Evolutionary conservation across 2,888 invertebrate genomes (phyloP), one percentile per base, ranked within the genome.

Genomic region (Nezara viridula): DNA sequence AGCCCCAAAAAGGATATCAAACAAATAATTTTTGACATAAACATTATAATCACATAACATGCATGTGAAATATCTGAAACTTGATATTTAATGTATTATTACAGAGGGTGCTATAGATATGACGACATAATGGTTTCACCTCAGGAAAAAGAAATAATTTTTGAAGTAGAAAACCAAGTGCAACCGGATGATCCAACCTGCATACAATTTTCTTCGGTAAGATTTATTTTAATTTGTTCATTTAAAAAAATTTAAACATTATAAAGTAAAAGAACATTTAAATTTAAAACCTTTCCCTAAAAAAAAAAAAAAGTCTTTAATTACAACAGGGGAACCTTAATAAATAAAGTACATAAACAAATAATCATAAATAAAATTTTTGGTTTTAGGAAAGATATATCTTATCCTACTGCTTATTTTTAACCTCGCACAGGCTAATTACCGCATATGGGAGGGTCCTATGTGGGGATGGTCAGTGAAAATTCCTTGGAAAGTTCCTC

Each of bases 131-230:
- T 90, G 16, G 88, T 90, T 21, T 16, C 90, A 24, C 86, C 89
- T 49, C 86, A 66, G n/a, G 90, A 73, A 44, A 40, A 88, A 40
- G 89, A 90, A 27, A 81, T 40, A 66, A 73, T 91, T 55, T 50
- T 90, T 60, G 94, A 93, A 73, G 92, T 94, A 88, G 95, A 96
- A 92, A 91, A 92, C 0, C 91, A 92, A 0, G 94, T 97, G 21
- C 94, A 95, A 86, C 95, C 96, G 55, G 96, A 96, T 92, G 94
- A 95, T 81, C 94, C 95, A 0, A 95, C 95, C 91, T 97, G 96
- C 92, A 95, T 98, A 91, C 95, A 97, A 92, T 97, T 97, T 92
- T 97, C 97, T 1, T 98, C 97, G 1, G 94, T 94, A 92, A 92
- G 92, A 77, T 77, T 40, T 77, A 40, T 77, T 24, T 37, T 90